A percentile compares a stretch with the other conserved stretches of the same genome.
Evolutionary conservation across 2,797 vertebrate species (phyloP).

Genomic region (Betta splendens): DNA sequence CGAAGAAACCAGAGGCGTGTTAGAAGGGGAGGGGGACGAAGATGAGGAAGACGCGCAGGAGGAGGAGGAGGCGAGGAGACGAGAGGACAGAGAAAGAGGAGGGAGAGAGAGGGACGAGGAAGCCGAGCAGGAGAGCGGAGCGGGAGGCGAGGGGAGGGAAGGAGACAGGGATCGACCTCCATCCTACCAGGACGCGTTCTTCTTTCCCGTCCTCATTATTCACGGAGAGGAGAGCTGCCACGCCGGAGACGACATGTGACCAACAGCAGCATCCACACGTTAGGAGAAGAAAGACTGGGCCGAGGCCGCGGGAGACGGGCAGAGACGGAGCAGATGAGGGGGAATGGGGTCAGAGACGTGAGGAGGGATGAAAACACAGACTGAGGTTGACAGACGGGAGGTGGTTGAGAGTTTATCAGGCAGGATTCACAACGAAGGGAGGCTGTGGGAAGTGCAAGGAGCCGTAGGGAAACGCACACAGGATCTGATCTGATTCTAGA

Average conservation of each 20-base stretch:
- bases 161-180: conserved; percentile 79
- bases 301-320: conserved; percentile 37
- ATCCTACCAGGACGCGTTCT: conserved; percentile 84
- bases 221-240: conserved; percentile 87
- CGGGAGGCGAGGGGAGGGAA: conserved; percentile 65
- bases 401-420: neutral
- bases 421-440: conserved; percentile 17
- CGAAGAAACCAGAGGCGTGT: conserved; percentile 84
- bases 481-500: too few species aligned
- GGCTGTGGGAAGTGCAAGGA: neutral
- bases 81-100: conserved; percentile 57
- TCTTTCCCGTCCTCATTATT: conserved; percentile 85
- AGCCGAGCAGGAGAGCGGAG: conserved; percentile 61
- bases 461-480: too few species aligned
- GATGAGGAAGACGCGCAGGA: conserved; percentile 68
- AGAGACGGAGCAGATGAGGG: conserved; percentile 5
- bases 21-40: conserved; percentile 80
- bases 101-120: conserved; percentile 67
- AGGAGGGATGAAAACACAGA: conserved; percentile 10
- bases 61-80: conserved; percentile 44
- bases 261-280: conserved; percentile 13
- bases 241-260: conserved; percentile 79
- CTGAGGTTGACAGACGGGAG: conserved; percentile 4
- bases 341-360: neutral
- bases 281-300: conserved; percentile 10